Evolutionary conservation across 1,140 invertebrate genomes (phyloP).

Genomic region (Uloborus diversus): DNA sequence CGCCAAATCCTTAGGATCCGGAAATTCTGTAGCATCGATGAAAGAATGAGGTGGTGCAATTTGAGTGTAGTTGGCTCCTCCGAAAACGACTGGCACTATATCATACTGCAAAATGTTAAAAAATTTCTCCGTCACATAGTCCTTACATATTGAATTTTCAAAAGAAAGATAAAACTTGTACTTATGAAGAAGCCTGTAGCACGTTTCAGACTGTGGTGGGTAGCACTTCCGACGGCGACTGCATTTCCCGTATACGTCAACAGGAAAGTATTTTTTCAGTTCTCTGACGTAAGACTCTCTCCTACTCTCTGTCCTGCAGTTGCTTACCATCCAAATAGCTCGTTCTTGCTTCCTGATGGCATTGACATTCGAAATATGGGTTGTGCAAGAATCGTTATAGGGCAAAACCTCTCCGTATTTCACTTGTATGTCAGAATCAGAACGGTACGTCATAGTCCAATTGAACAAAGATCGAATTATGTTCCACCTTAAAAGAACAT

Average conservation of each 20-base stretch:
- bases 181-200: conserved; percentile 56
- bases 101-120: conserved; percentile 18
- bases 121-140: conserved; percentile 65
- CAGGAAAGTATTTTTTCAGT: conserved; percentile 69
- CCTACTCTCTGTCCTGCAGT: conserved; percentile 70
- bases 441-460: conserved; percentile 68
- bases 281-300: conserved; percentile 70
- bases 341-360: conserved; percentile 61
- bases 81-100: conserved; percentile 58
- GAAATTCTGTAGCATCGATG: conserved; percentile 64
- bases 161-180: conserved; percentile 66
- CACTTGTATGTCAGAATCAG: conserved; percentile 63
- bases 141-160: conserved; percentile 64
- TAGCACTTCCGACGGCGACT: conserved; percentile 48
- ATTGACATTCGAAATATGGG: conserved; percentile 58
- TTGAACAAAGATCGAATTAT: conserved; percentile 62
- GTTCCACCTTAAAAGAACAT: conserved; percentile 39
- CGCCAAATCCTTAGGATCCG: conserved; percentile 58
- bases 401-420: conserved; percentile 62
- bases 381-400: neutral
- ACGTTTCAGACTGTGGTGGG: conserved; percentile 55
- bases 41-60: conserved; percentile 64
- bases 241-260: conserved; percentile 77
- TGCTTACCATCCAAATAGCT: conserved; percentile 73
- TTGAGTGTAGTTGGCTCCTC: conserved; percentile 57